phyloP scores from a whole-genome alignment of 2,888 invertebrate genomes.

The Hoplodrina blanda region DNA sequence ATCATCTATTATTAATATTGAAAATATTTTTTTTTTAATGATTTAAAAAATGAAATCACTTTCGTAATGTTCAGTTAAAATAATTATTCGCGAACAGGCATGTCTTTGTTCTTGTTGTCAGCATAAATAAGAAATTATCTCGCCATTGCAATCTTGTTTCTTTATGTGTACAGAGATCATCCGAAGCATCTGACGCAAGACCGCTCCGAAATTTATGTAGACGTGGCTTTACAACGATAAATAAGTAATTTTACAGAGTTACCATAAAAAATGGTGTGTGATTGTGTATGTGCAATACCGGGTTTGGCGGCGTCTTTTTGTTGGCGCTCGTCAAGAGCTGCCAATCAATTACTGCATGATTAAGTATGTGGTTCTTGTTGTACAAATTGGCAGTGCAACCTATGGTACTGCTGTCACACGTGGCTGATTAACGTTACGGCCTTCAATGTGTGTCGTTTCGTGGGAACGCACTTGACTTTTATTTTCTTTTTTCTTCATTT shows the following conservation, averaged over 20 bases:
- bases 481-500: slow-evolving; percentile 72
- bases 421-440: slow-evolving; percentile 74
- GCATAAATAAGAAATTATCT: slow-evolving; percentile 66
- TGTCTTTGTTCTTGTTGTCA: slow-evolving; percentile 59
- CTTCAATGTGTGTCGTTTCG: slow-evolving; percentile 73
- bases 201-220: slow-evolving; percentile 67
- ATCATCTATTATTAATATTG: too few relatives aligned
- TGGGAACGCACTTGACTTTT: slow-evolving; percentile 79
- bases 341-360: slow-evolving; percentile 80
- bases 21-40: too few relatives aligned
- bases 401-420: slow-evolving; percentile 69
- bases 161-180: slow-evolving; percentile 62
- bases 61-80: slow-evolving; percentile 35
- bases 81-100: slow-evolving; percentile 47
- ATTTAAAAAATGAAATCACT: not conserved
- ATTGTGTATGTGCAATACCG: slow-evolving; percentile 41
- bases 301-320: slow-evolving; percentile 68
- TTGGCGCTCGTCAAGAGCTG: slow-evolving; percentile 72
- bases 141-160: slow-evolving; percentile 63
- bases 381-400: slow-evolving; percentile 76
- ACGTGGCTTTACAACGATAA: slow-evolving; percentile 63
- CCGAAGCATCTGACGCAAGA: slow-evolving; percentile 68
- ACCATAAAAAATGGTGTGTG: slow-evolving; percentile 49
- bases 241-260: slow-evolving; percentile 72
- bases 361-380: slow-evolving; percentile 74